Conservation (phyloP, 2,797 vertebrate genomes). For the Enteromius viviparus region DNA sequence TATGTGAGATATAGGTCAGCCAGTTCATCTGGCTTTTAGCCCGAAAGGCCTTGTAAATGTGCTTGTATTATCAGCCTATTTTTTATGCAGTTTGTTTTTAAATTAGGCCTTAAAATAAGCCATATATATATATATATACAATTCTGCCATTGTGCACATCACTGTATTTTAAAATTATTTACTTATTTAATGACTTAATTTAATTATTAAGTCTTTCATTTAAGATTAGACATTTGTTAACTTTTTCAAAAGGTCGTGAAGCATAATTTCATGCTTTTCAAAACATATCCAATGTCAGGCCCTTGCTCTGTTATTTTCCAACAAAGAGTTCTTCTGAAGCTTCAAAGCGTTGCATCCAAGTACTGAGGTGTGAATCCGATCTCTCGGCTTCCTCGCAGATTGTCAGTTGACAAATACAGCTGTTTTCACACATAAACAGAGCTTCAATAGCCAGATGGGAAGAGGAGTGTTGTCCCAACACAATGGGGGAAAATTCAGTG, state of each 20-base stretch:
- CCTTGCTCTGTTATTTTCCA: constrained; percentile 47
- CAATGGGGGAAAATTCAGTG: neutral
- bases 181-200: no score
- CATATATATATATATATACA: neutral
- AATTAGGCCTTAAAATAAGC: neutral
- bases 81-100: neutral
- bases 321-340: constrained; percentile 57
- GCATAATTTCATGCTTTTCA: constrained; percentile 1
- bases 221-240: neutral
- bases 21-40: constrained; percentile 5
- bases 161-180: neutral
- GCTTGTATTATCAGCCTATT: neutral
- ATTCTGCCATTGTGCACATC: neutral
- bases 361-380: constrained; percentile 56
- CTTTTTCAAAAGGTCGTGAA: neutral
- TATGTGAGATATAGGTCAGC: neutral
- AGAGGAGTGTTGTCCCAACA: constrained; percentile 36
- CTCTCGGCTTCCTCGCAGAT: constrained; percentile 3
- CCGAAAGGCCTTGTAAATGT: neutral
- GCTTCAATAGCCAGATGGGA: constrained; percentile 43
- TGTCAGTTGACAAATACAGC: constrained; percentile 59
- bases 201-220: neutral
- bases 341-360: constrained; percentile 61
- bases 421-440: constrained; percentile 59
- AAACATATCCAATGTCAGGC: constrained; percentile 24